Conservation (phyloP, 37 sponge, comb jelly and placozoan species). For the Petrosia ficiformis region DNA sequence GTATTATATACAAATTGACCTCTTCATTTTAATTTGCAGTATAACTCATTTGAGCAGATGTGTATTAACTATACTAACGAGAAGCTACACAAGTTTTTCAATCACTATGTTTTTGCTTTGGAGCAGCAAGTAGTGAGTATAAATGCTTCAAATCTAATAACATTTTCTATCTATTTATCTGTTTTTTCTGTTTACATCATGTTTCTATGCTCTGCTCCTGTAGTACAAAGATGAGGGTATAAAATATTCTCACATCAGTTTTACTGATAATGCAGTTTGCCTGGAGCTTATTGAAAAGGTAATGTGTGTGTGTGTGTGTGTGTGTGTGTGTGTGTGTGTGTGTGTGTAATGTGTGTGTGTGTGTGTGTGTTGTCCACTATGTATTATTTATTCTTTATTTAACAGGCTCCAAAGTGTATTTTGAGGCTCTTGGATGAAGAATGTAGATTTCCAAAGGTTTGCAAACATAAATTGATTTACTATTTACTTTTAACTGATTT, state of each 20-base stretch:
- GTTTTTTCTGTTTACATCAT: no score
- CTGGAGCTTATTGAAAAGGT: conserved; percentile 93
- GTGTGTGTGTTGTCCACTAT: no score
- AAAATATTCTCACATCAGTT: conserved; percentile 87
- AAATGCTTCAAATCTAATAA: no score
- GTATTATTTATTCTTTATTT: background rate
- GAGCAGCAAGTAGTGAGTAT: conserved; percentile 85
- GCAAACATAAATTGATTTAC: no score
- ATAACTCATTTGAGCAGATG: conserved; percentile 94
- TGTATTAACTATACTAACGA: conserved; percentile 98
- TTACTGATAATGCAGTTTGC: conserved; percentile 94
- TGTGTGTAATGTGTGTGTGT: conserved; percentile 9
- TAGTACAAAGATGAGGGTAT: conserved; percentile 91
- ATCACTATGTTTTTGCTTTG: conserved; percentile 88
- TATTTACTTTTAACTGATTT: background rate
- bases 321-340: background rate
- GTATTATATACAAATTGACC: conserved; percentile 2
- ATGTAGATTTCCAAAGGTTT: conserved; percentile 90
- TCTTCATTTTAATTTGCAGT: conserved; percentile 26
- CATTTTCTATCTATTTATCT: background rate
- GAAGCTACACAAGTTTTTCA: conserved; percentile 96
- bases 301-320: background rate
- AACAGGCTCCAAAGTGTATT: conserved; percentile 82
- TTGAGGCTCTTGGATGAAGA: conserved; percentile 92
- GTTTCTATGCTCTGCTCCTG: background rate